A percentile compares a stretch with the other conserved stretches of the same genome.
Evolutionary conservation across 37 sponge, comb jelly and placozoan genomes (phyloP).

Genomic region (Agelas oroides): DNA sequence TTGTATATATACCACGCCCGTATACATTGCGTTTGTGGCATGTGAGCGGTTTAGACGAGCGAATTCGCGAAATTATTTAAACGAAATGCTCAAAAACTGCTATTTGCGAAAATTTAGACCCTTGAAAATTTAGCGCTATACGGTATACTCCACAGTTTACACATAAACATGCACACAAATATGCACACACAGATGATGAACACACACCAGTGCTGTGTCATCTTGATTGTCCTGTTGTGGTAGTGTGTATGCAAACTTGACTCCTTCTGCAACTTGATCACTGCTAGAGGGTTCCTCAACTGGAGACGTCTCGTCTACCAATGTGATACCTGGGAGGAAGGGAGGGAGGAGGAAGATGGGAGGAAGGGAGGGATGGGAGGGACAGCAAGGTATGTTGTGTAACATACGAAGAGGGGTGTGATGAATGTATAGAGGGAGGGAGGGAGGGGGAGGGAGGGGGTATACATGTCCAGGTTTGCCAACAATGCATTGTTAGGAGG

Average conservation of each 20-base stretch:
- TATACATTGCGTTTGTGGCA: too few relatives aligned
- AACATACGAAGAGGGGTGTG: background rate
- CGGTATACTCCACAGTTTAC: too few relatives aligned
- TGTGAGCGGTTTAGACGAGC: too few relatives aligned
- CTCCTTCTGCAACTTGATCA: constrained; percentile 36
- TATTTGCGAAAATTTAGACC: too few relatives aligned
- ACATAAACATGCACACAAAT: too few relatives aligned
- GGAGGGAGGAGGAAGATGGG: background rate
- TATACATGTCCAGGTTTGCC: too few relatives aligned
- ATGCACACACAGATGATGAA: too few relatives aligned
- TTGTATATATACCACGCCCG: too few relatives aligned
- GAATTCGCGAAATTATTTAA: too few relatives aligned
- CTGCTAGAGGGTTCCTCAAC: background rate
- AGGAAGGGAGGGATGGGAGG: background rate
- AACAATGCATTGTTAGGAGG: too few relatives aligned
- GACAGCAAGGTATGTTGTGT: background rate
- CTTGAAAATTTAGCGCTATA: too few relatives aligned
- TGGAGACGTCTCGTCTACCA: constrained; percentile 65
- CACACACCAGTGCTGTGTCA: background rate
- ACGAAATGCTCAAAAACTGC: too few relatives aligned
- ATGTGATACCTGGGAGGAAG: constrained; percentile 59
- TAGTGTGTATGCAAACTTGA: constrained; percentile 64
- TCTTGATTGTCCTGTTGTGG: background rate
- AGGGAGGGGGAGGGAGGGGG: constrained; percentile 1
- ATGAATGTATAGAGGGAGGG: background rate